phyloP scores from a whole-genome alignment of 2,888 invertebrate species.

The Melitaea athalia region DNA sequence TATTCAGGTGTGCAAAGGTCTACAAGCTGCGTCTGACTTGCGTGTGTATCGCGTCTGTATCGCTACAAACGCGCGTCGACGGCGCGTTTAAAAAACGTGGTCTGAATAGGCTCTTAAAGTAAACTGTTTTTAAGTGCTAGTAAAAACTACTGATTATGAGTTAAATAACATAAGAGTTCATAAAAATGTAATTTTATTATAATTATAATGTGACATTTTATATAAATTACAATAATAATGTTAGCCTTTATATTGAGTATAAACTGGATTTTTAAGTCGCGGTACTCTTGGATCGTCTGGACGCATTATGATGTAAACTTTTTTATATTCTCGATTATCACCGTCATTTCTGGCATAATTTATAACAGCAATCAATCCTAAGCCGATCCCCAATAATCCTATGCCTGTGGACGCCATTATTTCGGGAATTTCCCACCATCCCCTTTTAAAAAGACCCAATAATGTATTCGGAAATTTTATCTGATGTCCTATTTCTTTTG shows the following conservation, averaged over 20 bases:
- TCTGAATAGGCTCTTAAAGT: too few relatives aligned
- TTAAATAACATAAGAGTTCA: too few relatives aligned
- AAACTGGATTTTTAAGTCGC: conserved; percentile 59
- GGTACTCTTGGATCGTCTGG: conserved; percentile 84
- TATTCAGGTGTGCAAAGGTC: too few relatives aligned
- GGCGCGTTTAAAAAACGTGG: too few relatives aligned
- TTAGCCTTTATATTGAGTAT: conserved; percentile 47
- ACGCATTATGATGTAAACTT: conserved; percentile 82
- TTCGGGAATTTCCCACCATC: conserved; percentile 88
- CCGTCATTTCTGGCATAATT: conserved; percentile 80
- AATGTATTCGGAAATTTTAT: conserved; percentile 56
- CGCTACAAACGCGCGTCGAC: too few relatives aligned
- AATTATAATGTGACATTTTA: too few relatives aligned
- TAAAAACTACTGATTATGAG: too few relatives aligned
- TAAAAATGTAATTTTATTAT: too few relatives aligned
- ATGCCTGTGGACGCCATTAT: conserved; percentile 82
- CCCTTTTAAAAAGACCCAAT: conserved; percentile 57
- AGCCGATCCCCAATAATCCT: conserved; percentile 80
- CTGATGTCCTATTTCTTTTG: conserved; percentile 57
- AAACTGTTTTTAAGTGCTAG: too few relatives aligned
- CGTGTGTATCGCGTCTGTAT: too few relatives aligned
- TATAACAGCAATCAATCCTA: conserved; percentile 66
- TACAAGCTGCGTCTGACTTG: too few relatives aligned
- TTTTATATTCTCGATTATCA: conserved; percentile 85
- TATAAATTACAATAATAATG: too few relatives aligned